Evolutionary conservation across 2,888 invertebrate species (phyloP).

Genomic region (Hanleya hanleyi): DNA sequence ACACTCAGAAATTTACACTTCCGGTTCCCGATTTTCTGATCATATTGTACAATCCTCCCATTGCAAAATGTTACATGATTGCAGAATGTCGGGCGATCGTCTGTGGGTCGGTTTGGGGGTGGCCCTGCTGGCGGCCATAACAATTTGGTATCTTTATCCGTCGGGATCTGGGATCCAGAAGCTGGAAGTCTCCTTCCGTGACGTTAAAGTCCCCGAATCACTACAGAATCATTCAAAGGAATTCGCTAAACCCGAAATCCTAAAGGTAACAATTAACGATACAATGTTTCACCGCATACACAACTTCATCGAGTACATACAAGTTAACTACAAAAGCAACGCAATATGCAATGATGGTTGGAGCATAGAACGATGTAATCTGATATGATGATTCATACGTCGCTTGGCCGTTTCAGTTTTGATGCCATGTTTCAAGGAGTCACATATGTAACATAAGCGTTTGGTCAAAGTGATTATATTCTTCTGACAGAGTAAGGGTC

Average conservation of each 20-base stretch:
- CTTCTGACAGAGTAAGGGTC: no score
- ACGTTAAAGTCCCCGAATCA: constrained; percentile 18
- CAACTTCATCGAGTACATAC: background rate
- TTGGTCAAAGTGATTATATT: no score
- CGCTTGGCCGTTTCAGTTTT: background rate
- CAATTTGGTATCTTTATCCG: background rate
- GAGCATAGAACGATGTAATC: background rate
- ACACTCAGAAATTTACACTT: no score
- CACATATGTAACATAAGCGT: no score
- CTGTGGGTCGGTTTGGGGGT: background rate
- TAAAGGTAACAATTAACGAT: constrained; percentile 39
- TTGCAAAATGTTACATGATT: background rate
- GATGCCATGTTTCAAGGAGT: no score
- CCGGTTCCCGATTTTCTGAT: no score
- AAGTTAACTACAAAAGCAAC: background rate
- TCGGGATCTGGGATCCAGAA: background rate
- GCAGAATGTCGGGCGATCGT: background rate
- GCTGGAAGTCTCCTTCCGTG: background rate
- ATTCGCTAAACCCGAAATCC: constrained; percentile 44
- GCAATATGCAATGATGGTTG: background rate
- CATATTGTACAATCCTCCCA: background rate
- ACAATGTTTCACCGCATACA: background rate
- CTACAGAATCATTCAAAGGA: constrained; percentile 47
- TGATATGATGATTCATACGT: background rate
- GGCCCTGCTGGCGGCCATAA: background rate